Percentiles rank a stretch among this genome's conserved stretches.
Conservation (phyloP, 2,113 vertebrate species). For the Panthera tigris region DNA sequence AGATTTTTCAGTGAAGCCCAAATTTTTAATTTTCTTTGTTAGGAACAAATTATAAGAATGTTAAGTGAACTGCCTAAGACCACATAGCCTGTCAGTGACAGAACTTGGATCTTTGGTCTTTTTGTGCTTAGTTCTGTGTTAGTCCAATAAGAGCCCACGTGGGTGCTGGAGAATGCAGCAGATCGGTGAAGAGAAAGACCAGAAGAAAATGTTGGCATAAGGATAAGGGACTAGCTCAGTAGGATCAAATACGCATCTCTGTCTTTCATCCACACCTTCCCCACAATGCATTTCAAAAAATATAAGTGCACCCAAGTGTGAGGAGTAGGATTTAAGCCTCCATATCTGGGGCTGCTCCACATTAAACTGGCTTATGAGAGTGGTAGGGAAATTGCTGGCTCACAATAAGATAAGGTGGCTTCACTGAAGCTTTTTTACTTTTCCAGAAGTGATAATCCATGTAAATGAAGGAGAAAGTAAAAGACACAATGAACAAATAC, state of each 20-base stretch:
- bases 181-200: background rate
- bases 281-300: background rate
- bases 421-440: background rate
- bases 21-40: constrained; percentile 6
- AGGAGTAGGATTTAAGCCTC: background rate
- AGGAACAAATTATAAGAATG: background rate
- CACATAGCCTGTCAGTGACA: background rate
- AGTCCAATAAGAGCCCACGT: background rate
- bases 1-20: background rate
- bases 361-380: background rate
- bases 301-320: background rate
- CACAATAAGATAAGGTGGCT: background rate
- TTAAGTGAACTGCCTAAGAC: background rate
- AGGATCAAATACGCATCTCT: background rate
- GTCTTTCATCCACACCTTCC: background rate
- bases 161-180: background rate
- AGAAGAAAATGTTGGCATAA: background rate
- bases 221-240: background rate
- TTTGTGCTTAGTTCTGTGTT: background rate
- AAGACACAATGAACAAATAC: background rate
- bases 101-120: background rate
- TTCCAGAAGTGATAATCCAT: background rate
- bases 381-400: background rate
- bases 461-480: background rate
- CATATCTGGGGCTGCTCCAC: background rate